Base-by-base conservation (phyloP, 2,797 vertebrate genomes). In the Lepilemur septentrionalis region DNA sequence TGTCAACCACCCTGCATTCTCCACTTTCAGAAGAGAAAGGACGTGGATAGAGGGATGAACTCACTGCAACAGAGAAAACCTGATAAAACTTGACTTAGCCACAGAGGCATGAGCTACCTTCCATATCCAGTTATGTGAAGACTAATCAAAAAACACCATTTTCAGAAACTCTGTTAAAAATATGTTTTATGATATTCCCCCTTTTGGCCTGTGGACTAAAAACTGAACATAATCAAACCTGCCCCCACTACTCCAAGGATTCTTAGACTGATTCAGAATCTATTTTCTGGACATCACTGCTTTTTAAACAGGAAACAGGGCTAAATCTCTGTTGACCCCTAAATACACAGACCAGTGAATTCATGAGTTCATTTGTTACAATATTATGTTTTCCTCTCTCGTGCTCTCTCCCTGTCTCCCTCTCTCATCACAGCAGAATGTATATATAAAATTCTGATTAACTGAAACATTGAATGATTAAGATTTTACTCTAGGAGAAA, bases 401-500 rank as follows among this genome's bases (percentile, higher is more conserved):
- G 25, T 7, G 15, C 17, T 81, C 0, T 61, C 22, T 43, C 43
- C 20, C 32, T n/a, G 1, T 75, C 14, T 35, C 23, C 13, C 20
- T 70, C 3, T 41, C 18, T 22, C 50, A 22, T 35, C 67, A 94
- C 83, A 89, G 48, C 12, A 78, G 30, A 85, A 84, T 18, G 23
- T 17, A 94, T 25, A 75, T 28, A 41, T 41, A 92, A n/a, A 87
- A 76, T 83, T 70, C 38, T 84, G 35, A 93, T 91, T 82, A 70
- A 65, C 8, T 57, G 13, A 89, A 96, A 61, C n/a, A 79, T 13
- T 52, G 48, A 95, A 43, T 93, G 43, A 50, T 61, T 43, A 80
- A 89, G 5, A 89, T 84, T 67, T 69, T 90, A 65, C 61, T 84
- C 18, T 43, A 72, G 78, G n/a, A 75, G 41, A 86, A 97, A 93